Evolutionary conservation across 1,140 invertebrate genomes (phyloP), one percentile per base, ranked within the genome.

Genomic region (Marisa cornuarietis): DNA sequence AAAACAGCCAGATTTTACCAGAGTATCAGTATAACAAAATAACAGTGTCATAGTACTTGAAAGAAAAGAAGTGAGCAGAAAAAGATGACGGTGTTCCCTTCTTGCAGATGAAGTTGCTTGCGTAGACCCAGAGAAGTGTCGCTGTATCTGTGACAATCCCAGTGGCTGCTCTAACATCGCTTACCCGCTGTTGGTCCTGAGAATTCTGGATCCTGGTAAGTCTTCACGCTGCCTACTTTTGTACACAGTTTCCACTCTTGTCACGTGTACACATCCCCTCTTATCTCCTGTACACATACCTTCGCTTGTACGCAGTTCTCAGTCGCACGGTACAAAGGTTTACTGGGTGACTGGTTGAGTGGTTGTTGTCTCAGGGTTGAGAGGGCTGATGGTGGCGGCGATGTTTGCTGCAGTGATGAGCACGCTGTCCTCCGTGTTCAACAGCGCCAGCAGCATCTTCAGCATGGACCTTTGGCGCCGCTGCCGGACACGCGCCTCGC

Each of bases 341-440:
- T 1, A 42, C 31, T 2, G 1, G 31, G 1, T 42, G 31, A 42
- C 31, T 42, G 31, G 31, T 42, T 42, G 31, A 42, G 3, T 42
- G 31, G 31, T 42, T 42, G 31, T 42, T 42, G 31, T 81, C 79
- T 22, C 71, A 85, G 84, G 84, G 58, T 49, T 82, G 11, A 66
- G 89, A 22, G 92, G 92, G 42, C 78, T 93, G 74, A 91, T 93
- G 88, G 71, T 93, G 72, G 91, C 92, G 7, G 92, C 92, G 11
- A 92, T 93, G 91, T 85, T 93, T 84, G 91, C 92, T 0, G 91
- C 92, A 58, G 87, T 93, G 31, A 92, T 93, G 90, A 92, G 91
- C 79, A 92, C 92, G 11, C 87, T 93, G 79, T 92, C 92, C 8
- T 92, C 92, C 8, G 92, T 93, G 61, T 93, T 93, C 84, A 93